These are phyloP conservation scores for Podiceps cristatus DNA, from an alignment of 2,113 vertebrate genomes.

Conservation along the genomic window DNA sequence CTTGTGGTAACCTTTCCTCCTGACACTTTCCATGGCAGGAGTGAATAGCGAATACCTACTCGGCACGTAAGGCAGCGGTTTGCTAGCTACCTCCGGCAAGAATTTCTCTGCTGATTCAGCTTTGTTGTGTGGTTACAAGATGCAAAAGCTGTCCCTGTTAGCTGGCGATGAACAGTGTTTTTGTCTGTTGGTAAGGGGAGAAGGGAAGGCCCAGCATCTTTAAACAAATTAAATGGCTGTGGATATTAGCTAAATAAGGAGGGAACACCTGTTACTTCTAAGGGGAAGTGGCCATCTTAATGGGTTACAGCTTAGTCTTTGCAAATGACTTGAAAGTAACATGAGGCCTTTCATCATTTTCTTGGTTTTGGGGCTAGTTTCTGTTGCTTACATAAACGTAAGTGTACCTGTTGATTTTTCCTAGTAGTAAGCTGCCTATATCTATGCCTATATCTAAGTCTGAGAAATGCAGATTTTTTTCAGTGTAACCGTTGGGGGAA, in stretches of 20 bases:
- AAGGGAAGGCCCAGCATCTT: not conserved
- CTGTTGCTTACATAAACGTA: not conserved
- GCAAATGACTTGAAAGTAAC: slow-evolving; percentile 2
- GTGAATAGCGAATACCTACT: not conserved
- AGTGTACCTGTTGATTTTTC: not conserved
- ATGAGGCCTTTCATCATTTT: not conserved
- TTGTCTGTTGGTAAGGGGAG: not conserved
- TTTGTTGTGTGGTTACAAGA: not conserved
- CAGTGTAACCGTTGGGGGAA: accelerated
- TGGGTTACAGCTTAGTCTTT: not conserved
- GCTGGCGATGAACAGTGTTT: not conserved
- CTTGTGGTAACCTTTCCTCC: not conserved
- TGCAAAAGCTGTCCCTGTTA: not conserved
- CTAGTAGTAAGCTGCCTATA: not conserved
- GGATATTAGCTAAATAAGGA: not conserved
- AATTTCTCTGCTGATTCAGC: not conserved
- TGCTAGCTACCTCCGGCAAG: not conserved
- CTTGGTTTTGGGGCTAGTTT: not conserved
- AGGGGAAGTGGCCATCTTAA: slow-evolving; percentile 38
- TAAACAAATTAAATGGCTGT: not conserved
- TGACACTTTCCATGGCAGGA: not conserved
- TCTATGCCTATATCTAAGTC: not conserved
- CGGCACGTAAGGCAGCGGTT: accelerated
- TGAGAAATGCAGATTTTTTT: not conserved
- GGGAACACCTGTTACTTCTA: slow-evolving; percentile 46